Conservation (phyloP, 2,888 invertebrate species). For the Drosophila cyrtoloma region DNA sequence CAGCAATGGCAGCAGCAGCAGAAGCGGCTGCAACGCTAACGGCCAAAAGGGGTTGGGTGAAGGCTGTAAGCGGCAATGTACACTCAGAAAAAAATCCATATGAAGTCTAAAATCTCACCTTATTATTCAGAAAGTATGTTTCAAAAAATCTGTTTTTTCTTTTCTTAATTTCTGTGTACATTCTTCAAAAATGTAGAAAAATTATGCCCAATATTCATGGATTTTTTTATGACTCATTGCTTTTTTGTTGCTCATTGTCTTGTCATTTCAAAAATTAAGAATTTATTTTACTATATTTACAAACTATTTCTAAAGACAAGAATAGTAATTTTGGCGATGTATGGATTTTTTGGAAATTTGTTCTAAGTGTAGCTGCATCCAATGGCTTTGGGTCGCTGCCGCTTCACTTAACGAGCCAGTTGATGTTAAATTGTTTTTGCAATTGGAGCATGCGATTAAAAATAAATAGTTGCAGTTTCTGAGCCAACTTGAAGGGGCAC, state of each 20-base stretch:
- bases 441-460: constrained; percentile 81
- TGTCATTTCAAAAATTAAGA: background rate
- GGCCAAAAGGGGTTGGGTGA: background rate
- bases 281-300: background rate
- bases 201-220: background rate
- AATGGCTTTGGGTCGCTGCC: constrained; percentile 46
- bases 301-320: background rate
- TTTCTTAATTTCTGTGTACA: background rate
- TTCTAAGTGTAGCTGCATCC: constrained; percentile 49
- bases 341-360: background rate
- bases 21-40: background rate
- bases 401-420: constrained; percentile 80
- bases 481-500: constrained; percentile 47
- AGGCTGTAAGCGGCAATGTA: background rate
- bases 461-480: constrained; percentile 74
- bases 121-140: background rate
- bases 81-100: background rate
- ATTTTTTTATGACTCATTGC: no score
- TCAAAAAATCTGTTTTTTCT: background rate
- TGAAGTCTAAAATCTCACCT: background rate
- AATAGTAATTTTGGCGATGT: no score
- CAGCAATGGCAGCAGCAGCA: constrained; percentile 56
- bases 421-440: constrained; percentile 81
- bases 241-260: no score
- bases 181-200: background rate